These are phyloP conservation scores for Megaleporinus macrocephalus DNA, from an alignment of 2,113 vertebrate genomes.

Conservation along the genomic window DNA sequence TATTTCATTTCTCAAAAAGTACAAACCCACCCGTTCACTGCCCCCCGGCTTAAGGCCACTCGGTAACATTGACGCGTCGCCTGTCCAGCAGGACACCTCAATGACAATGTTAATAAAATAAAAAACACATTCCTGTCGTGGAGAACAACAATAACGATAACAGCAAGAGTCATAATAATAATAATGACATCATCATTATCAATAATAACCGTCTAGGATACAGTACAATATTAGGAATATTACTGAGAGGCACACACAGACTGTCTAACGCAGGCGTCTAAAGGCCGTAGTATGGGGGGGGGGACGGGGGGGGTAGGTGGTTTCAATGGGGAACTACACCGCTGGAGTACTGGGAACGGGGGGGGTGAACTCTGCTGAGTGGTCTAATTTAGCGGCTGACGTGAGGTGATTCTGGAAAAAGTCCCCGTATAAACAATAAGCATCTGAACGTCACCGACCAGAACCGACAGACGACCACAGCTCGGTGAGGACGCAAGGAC, in stretches of 20 bases:
- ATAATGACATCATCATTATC: slow-evolving; percentile 70
- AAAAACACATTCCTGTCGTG: slow-evolving; percentile 72
- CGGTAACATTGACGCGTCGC: slow-evolving; percentile 74
- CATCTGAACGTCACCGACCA: neutral
- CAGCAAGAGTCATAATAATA: slow-evolving; percentile 72
- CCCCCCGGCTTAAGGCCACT: slow-evolving; percentile 77
- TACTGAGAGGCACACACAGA: slow-evolving; percentile 37
- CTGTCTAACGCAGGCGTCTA: slow-evolving; percentile 56
- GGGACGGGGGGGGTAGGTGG: too few relatives aligned
- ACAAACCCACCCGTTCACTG: slow-evolving; percentile 70
- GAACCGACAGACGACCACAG: slow-evolving; percentile 63
- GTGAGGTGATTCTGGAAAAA: neutral
- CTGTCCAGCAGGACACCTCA: slow-evolving; percentile 83
- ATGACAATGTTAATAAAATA: slow-evolving; percentile 68
- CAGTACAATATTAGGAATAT: slow-evolving; percentile 58
- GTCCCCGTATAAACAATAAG: neutral
- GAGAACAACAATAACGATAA: slow-evolving; percentile 76
- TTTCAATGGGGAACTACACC: neutral
- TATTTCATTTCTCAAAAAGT: slow-evolving; percentile 73
- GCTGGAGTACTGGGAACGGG: neutral
- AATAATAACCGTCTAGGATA: slow-evolving; percentile 63
- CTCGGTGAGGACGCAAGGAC: slow-evolving; percentile 59
- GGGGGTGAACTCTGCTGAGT: neutral
- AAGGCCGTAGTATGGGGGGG: slow-evolving; percentile 20
- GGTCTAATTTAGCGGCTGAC: neutral